Evolutionary conservation across 2,888 invertebrate species (phyloP).

Genomic region (Hedya salicella): DNA sequence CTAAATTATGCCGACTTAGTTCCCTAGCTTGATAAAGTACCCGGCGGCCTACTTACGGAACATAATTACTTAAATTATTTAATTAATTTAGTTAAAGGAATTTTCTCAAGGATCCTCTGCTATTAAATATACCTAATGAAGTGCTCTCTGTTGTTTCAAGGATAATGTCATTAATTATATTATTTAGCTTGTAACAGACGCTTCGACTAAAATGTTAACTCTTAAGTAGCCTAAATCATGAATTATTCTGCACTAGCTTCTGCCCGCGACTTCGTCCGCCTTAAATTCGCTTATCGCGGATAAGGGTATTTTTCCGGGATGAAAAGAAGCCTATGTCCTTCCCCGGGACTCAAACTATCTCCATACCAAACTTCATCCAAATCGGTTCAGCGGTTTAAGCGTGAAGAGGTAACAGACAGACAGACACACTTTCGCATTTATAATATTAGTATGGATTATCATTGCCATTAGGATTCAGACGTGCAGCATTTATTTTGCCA

Average conservation of each 20-base stretch:
- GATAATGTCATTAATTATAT: not conserved
- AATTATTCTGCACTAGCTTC: not conserved
- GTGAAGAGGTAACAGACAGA: too few species aligned
- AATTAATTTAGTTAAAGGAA: not conserved
- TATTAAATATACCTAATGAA: not conserved
- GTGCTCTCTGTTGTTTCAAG: not conserved
- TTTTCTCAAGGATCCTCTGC: not conserved
- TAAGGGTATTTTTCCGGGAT: not conserved
- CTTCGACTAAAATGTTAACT: not conserved
- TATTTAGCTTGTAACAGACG: not conserved
- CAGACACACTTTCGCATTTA: too few species aligned
- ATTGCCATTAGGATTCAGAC: too few species aligned
- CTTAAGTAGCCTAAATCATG: slow-evolving; percentile 6
- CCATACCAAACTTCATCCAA: too few species aligned
- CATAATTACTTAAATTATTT: too few species aligned
- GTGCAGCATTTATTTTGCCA: too few species aligned
- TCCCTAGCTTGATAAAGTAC: too few species aligned
- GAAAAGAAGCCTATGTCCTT: not conserved
- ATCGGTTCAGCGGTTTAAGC: too few species aligned
- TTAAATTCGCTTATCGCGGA: not conserved
- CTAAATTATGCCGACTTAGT: too few species aligned
- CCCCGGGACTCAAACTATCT: too few species aligned
- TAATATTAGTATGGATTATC: too few species aligned
- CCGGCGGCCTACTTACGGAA: too few species aligned
- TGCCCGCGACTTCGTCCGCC: not conserved